Evolutionary conservation across 1,140 invertebrate species (phyloP).

Genomic region (Luehdorfia chinensis): DNA sequence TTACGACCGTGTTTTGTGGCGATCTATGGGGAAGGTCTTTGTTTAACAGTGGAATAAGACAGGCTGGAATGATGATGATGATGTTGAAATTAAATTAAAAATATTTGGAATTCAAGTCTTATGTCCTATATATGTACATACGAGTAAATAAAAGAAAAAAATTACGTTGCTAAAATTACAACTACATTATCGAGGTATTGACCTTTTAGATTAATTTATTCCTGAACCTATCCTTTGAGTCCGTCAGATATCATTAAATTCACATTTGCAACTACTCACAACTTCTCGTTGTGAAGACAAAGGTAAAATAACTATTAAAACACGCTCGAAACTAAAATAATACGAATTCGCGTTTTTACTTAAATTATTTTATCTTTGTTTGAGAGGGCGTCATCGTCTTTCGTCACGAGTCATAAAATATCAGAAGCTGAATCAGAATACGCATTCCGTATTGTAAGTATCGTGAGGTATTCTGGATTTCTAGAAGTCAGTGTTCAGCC

Average conservation of each 20-base stretch:
- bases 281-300: conserved; percentile 3
- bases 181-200: background rate
- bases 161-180: background rate
- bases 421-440: no score
- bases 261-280: conserved; percentile 3
- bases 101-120: no score
- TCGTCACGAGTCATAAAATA: conserved; percentile 11
- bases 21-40: no score
- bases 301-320: conserved; percentile 1
- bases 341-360: conserved; percentile 5
- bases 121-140: no score
- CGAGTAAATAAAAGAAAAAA: no score
- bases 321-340: background rate
- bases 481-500: no score
- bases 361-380: conserved; percentile 1
- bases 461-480: no score
- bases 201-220: background rate
- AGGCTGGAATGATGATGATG: no score
- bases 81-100: no score
- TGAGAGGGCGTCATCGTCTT: conserved; percentile 2
- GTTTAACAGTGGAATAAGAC: no score
- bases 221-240: conserved; percentile 1
- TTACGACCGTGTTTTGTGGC: no score
- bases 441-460: no score
- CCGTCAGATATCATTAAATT: conserved; percentile 12